Evolutionary conservation across 2,888 invertebrate species (phyloP).

Genomic region (Campopleginae sp.): DNA sequence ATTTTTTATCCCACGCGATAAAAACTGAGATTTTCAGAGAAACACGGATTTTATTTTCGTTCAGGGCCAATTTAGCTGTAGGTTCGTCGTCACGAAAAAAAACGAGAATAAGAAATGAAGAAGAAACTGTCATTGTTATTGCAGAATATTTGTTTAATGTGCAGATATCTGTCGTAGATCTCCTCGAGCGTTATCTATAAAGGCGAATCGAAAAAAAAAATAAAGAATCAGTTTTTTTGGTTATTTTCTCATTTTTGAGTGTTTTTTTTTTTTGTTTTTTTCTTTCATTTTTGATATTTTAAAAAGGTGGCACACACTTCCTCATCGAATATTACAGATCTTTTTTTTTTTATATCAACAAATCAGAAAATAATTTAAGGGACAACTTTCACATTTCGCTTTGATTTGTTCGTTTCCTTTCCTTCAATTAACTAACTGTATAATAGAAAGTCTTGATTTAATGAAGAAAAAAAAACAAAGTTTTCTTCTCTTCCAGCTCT

Average conservation of each 20-base stretch:
- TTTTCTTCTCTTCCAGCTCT: slow-evolving; percentile 3
- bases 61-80: slow-evolving; percentile 31
- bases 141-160: slow-evolving; percentile 25
- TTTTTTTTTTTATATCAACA: slow-evolving; percentile 42
- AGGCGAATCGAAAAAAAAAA: slow-evolving; percentile 33
- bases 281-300: background rate
- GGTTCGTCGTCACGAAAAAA: slow-evolving; percentile 50
- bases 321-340: slow-evolving; percentile 50
- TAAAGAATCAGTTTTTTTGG: slow-evolving; percentile 6
- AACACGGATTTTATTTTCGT: slow-evolving; percentile 17
- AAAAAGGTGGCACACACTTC: slow-evolving; percentile 39
- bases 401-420: slow-evolving; percentile 32
- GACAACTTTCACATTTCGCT: slow-evolving; percentile 42
- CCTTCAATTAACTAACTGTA: slow-evolving; percentile 52
- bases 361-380: slow-evolving; percentile 45
- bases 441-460: slow-evolving; percentile 53
- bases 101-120: slow-evolving; percentile 20
- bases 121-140: slow-evolving; percentile 27
- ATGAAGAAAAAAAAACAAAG: slow-evolving; percentile 60
- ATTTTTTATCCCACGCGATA: slow-evolving; percentile 16
- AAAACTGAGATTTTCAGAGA: slow-evolving; percentile 40
- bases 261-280: slow-evolving; percentile 7
- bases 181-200: slow-evolving; percentile 22
- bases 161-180: slow-evolving; percentile 33
- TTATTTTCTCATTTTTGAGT: slow-evolving; percentile 8